Evolutionary conservation across 2,888 invertebrate species (phyloP), one percentile per base, ranked within the genome.

Genomic region (Polydrusus tereticollis): DNA sequence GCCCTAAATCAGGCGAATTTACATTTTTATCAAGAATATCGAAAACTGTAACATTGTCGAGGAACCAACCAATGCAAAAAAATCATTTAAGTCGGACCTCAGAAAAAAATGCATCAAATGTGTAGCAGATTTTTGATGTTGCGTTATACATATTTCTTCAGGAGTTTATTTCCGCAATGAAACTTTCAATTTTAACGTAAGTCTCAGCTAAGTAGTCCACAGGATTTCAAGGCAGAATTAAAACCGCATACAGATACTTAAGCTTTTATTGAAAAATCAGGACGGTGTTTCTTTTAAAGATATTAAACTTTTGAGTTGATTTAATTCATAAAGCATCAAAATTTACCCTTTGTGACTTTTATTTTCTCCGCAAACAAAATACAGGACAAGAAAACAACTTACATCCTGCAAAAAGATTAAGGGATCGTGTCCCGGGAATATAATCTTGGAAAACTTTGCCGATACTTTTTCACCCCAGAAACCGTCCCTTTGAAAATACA

Each of bases 401-500:
- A 50, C 36, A 64, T 64, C 63, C 50, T 52, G 20, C 38, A 36
- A 36, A 52, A 64, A 50, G 63, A 64, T 64, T 64, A 64, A 52
- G 52, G 50, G 63, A 64, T 64, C 52, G 63, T 52, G 63, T 64
- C 52, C 47, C 50, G 52, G 63, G 63, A 64, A 64, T 64, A 64
- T 64, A 64, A 64, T 64, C 63, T 64, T 64, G 12, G 50, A 45
- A 47, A 63, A 63, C 62, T 63, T 63, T 60, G 60, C 16, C 62
- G 62, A 64, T 50, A 64, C 63, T 50, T 64, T 64, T 64, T 38
- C 36, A 52, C 52, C 63, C 63, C 63, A 47, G 38, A 63, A 64
- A 64, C 52, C 63, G 36, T 33, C 52, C 63, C 52, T 69, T 69
- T 52, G 68, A 62, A 59, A 69, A 69, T 69, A 69, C 50, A 69